Conservation (phyloP, 1,140 invertebrate genomes). For the Antheraea pernyi region DNA sequence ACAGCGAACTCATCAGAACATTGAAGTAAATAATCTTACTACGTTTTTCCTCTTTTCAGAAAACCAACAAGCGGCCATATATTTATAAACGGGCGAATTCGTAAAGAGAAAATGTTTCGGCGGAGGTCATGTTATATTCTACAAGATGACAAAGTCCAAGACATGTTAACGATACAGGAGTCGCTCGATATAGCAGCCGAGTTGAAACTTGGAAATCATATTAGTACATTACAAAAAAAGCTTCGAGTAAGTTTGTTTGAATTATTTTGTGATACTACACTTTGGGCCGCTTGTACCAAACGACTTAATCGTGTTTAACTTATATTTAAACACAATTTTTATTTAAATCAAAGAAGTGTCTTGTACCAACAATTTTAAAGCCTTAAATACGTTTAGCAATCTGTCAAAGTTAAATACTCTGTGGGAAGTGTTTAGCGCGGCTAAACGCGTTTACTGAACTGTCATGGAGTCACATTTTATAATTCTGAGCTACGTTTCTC, state of each 20-base stretch:
- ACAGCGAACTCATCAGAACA: background rate
- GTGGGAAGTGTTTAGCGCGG: too few species aligned
- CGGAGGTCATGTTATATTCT: conserved; percentile 94
- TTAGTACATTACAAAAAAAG: conserved; percentile 82
- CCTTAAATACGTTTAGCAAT: too few species aligned
- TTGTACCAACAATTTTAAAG: too few species aligned
- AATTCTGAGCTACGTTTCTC: too few species aligned
- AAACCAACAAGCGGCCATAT: conserved; percentile 79
- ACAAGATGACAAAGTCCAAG: conserved; percentile 92
- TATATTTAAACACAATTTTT: too few species aligned
- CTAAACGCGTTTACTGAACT: too few species aligned
- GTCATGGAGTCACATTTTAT: too few species aligned
- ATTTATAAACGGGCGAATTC: conserved; percentile 85
- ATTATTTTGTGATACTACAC: too few species aligned
- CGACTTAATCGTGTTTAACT: too few species aligned
- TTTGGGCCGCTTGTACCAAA: too few species aligned
- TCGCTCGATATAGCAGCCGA: conserved; percentile 93
- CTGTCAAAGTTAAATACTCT: too few species aligned
- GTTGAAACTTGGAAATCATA: conserved; percentile 88
- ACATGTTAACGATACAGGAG: conserved; percentile 91
- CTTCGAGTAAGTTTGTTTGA: conserved; percentile 80
- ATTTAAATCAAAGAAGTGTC: too few species aligned
- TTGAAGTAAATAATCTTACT: background rate
- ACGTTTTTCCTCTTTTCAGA: conserved; percentile 54
- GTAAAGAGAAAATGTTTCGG: conserved; percentile 88